Base-by-base conservation (phyloP, 2,888 invertebrate genomes). In the Galeopsomyia nigrocyanea region DNA sequence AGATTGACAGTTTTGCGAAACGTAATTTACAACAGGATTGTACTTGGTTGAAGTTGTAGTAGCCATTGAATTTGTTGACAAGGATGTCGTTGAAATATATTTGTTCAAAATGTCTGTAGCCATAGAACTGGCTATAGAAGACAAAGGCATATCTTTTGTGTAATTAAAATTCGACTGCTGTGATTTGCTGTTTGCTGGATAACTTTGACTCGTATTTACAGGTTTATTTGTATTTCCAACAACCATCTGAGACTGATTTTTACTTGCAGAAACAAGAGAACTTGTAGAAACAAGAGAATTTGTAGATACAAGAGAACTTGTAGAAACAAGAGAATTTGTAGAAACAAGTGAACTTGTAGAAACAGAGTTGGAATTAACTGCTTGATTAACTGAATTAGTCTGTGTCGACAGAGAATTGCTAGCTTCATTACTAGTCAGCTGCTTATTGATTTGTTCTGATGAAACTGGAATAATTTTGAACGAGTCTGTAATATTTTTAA, bases 401-500 rank as follows among this genome's bases (percentile, higher is more conserved):
- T 53, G 51, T 14, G 5, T 56, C 58, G 58, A 67, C 17, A 74
- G 10, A n/a, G 67, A 31, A 53, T 26, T 68, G 47, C 14, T 68
- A 31, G 71, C 47, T 51, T 68, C 71, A 16, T 47, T 50, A 64
- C 19, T 60, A n/a, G n/a, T n/a, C 3, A 67, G 9, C 19, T 71
- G 70, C 21, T 60, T 67, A 49, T 68, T 75, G 19, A 71, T 68
- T 46, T 71, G 68, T 31, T 73, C 75, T 19, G 73, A 62, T 19
- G 80, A 75, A 26, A 75, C 76, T 46, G 80, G 83, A 5, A 84
- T 80, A 17, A 86, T 81, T 73, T 85, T 26, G 26, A 26, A 62
- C 17, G 80, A 75, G 22, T 74, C 76, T 46, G 80, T 82, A 5
- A 84, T 80, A 17, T 86, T 81, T 73, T 85, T 86, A 60, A 81